These are phyloP conservation scores for Theristicus caerulescens DNA, from an alignment of 2,113 vertebrate species.

Conservation along the genomic window DNA sequence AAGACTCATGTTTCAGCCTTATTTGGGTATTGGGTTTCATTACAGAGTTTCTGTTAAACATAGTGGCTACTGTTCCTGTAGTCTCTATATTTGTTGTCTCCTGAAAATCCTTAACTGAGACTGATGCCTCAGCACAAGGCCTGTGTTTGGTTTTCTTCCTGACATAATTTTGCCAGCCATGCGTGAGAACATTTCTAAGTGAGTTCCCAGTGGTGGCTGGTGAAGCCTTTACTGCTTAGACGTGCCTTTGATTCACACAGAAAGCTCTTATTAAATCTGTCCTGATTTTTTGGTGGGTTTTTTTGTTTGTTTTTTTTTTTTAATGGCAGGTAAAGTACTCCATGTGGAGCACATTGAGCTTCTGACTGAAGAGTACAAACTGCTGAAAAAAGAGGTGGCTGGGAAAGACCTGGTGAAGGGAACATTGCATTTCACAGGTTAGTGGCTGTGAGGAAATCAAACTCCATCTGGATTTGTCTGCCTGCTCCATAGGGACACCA, in stretches of 20 bases:
- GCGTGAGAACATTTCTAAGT: not conserved
- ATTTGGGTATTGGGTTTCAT: not conserved
- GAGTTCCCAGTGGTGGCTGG: not conserved
- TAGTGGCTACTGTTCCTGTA: not conserved
- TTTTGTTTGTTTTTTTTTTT: not conserved
- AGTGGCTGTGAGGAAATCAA: constrained; percentile 2
- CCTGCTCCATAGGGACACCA: not conserved
- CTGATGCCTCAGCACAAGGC: not conserved
- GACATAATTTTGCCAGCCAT: not conserved
- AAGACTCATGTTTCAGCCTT: not conserved
- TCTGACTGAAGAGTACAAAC: constrained; percentile 86
- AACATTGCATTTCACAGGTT: constrained; percentile 91
- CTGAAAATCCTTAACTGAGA: not conserved
- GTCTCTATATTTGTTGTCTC: not conserved
- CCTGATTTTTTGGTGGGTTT: not conserved
- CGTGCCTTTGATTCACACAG: not conserved
- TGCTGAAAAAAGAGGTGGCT: constrained; percentile 84
- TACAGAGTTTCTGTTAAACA: not conserved
- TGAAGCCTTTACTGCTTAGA: not conserved
- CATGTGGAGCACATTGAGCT: constrained; percentile 96
- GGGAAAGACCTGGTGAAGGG: constrained; percentile 87
- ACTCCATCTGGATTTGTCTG: not conserved
- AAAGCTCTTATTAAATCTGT: not conserved
- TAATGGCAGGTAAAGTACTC: constrained; percentile 79
- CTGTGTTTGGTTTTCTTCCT: not conserved